Evolutionary conservation across 2,888 invertebrate genomes (phyloP).

Genomic region (Drosophila kambysellisi): DNA sequence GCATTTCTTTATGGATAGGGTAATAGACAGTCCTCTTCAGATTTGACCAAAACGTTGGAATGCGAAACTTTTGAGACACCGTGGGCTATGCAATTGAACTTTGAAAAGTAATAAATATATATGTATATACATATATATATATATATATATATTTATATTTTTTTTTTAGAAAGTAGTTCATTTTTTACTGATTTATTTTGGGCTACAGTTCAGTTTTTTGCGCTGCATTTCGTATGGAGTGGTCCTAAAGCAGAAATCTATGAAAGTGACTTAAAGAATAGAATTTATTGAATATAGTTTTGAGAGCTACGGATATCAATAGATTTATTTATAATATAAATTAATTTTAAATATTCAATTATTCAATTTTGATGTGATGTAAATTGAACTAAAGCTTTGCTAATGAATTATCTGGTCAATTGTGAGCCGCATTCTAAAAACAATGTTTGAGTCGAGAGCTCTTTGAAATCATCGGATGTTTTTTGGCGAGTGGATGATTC

Average conservation of each 20-base stretch:
- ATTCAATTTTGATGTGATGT: not conserved
- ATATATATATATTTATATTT: not conserved
- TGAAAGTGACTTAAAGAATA: not conserved
- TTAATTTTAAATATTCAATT: not conserved
- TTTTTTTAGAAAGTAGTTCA: conserved; percentile 9
- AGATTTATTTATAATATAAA: not conserved
- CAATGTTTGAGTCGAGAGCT: conserved; percentile 11
- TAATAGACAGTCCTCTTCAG: conserved; percentile 44
- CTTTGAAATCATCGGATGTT: conserved; percentile 8
- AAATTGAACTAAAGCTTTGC: not conserved
- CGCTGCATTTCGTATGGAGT: not conserved
- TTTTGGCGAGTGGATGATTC: conserved; percentile 8
- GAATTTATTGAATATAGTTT: not conserved
- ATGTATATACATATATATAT: no score
- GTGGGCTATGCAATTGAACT: conserved; percentile 41
- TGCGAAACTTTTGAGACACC: conserved; percentile 25
- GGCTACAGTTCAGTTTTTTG: not conserved
- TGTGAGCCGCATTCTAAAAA: conserved; percentile 3
- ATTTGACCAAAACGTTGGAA: conserved; percentile 32
- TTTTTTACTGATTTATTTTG: conserved; percentile 6
- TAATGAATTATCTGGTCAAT: not conserved
- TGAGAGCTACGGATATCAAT: not conserved
- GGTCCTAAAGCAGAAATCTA: not conserved
- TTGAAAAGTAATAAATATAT: conserved; percentile 19
- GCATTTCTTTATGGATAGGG: conserved; percentile 12